Conservation (phyloP, 2,797 vertebrate genomes). For the Calcarius lapponicus region DNA sequence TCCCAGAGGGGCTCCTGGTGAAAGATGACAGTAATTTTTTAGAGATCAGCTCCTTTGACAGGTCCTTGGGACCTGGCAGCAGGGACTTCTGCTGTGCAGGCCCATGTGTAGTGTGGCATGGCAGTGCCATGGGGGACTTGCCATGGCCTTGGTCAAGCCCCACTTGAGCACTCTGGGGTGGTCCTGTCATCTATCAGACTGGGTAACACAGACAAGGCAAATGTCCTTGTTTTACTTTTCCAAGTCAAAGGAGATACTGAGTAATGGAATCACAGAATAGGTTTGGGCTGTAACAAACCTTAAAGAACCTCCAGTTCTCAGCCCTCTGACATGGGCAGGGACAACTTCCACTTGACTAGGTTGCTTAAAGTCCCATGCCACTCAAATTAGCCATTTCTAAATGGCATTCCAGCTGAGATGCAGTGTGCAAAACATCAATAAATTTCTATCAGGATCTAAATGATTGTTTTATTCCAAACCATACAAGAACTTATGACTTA, state of each 20-base stretch:
- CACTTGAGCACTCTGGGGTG: not conserved
- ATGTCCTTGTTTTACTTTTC: not conserved
- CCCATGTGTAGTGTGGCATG: not conserved
- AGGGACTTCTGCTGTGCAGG: rapidly evolving
- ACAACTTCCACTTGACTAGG: not conserved
- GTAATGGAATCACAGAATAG: not conserved
- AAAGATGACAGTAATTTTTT: not conserved
- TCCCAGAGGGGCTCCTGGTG: not conserved
- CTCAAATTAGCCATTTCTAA: not conserved
- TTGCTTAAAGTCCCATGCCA: not conserved
- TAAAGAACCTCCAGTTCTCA: not conserved
- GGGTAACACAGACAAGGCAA: not conserved
- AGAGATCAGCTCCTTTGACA: not conserved
- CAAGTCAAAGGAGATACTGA: not conserved
- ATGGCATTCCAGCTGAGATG: not conserved
- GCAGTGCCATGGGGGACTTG: not conserved
- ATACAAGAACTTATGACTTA: not conserved
- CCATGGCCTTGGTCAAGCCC: not conserved
- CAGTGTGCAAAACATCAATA: not conserved
- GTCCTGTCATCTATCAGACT: not conserved
- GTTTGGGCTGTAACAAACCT: not conserved
- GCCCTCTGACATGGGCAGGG: not conserved
- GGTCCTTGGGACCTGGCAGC: not conserved
- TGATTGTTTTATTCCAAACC: not conserved
- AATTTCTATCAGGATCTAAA: not conserved